Evolutionary conservation across 1,140 invertebrate genomes (phyloP).

Genomic region (Drosophila erecta): DNA sequence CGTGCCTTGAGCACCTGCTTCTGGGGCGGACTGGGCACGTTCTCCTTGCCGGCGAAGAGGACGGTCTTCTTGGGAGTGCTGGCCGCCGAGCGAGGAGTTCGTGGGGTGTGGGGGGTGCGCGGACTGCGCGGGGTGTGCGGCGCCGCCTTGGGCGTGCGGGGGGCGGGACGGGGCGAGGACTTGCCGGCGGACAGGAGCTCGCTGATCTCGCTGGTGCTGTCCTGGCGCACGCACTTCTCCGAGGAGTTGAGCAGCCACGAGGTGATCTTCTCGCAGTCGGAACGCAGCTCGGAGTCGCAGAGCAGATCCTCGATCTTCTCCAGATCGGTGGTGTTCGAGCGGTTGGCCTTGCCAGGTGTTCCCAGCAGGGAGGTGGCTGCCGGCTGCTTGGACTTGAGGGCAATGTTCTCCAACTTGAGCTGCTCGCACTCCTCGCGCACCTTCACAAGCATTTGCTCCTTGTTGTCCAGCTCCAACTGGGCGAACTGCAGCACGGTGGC

Average conservation of each 20-base stretch:
- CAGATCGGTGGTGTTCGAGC: conserved; percentile 75
- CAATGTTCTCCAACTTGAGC: conserved; percentile 81
- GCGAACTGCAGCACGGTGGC: conserved; percentile 82
- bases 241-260: conserved; percentile 74
- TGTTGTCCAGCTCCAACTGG: conserved; percentile 80
- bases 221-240: conserved; percentile 76
- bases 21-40: conserved; percentile 78
- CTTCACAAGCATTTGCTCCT: conserved; percentile 76
- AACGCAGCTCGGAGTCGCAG: conserved; percentile 74
- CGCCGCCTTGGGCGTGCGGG: conserved; percentile 55
- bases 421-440: conserved; percentile 83
- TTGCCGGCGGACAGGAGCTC: conserved; percentile 65
- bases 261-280: conserved; percentile 82
- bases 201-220: conserved; percentile 69
- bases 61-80: conserved; percentile 80
- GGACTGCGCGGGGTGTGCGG: conserved; percentile 67
- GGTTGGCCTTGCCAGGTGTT: conserved; percentile 63
- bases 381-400: conserved; percentile 77
- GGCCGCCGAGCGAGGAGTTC: conserved; percentile 61
- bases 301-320: conserved; percentile 81
- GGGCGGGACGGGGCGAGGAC: conserved; percentile 42
- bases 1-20: conserved; percentile 82
- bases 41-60: conserved; percentile 78
- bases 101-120: conserved; percentile 69
- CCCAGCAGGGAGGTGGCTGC: conserved; percentile 38